Evolutionary conservation across 2,113 vertebrate species (phyloP).

Genomic region (Trematomus loennbergii): DNA sequence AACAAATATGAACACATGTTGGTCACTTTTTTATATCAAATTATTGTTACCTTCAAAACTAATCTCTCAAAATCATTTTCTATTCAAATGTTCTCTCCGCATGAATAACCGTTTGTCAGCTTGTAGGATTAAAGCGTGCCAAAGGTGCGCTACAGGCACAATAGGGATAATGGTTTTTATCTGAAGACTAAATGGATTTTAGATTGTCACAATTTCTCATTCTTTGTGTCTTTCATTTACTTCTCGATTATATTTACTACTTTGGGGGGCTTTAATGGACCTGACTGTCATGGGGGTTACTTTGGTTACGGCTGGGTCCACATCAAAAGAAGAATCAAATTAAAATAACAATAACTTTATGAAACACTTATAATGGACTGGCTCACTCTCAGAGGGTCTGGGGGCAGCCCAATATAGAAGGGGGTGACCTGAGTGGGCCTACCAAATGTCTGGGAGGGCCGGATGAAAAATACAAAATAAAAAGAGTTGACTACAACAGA

Average conservation of each 20-base stretch:
- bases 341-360: neutral
- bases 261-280: neutral
- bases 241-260: too few relatives aligned
- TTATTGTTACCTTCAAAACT: slow-evolving; percentile 5
- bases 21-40: slow-evolving; percentile 8
- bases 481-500: too few relatives aligned
- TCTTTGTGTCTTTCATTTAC: too few relatives aligned
- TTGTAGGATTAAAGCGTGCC: slow-evolving; percentile 12
- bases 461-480: too few relatives aligned
- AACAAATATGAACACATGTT: neutral
- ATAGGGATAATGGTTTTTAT: slow-evolving; percentile 37
- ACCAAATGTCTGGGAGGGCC: neutral
- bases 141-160: slow-evolving; percentile 18
- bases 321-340: neutral
- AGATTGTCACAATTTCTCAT: neutral
- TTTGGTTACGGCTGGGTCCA: neutral
- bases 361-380: neutral
- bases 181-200: slow-evolving; percentile 33
- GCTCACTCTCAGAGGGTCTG: neutral
- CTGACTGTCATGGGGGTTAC: neutral
- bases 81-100: slow-evolving; percentile 5
- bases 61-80: slow-evolving; percentile 16
- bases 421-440: neutral
- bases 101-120: slow-evolving; percentile 6
- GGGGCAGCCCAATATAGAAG: neutral